Percentiles rank a stretch among this genome's conserved stretches.
These are phyloP conservation scores for Babylonia areolata DNA, from an alignment of 1,140 invertebrate species.

Conservation along the genomic window DNA sequence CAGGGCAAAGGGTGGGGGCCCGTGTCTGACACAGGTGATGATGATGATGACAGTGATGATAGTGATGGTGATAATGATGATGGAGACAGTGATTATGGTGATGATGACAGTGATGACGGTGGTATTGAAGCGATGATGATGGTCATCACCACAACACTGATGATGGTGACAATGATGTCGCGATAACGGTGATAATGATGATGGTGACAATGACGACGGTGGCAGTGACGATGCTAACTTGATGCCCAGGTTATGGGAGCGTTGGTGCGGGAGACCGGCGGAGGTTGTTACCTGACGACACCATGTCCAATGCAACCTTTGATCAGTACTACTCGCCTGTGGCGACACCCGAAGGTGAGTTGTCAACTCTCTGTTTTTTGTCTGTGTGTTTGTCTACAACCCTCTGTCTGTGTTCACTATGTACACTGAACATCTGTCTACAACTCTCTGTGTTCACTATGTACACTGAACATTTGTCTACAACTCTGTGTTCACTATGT, in stretches of 20 bases:
- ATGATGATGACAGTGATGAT: background rate
- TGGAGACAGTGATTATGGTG: background rate
- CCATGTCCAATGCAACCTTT: constrained; percentile 16
- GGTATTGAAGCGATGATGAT: no score
- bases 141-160: no score
- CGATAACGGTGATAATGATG: no score
- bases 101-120: background rate
- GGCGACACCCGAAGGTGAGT: constrained; percentile 77
- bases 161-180: no score
- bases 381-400: no score
- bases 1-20: background rate
- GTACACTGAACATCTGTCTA: no score
- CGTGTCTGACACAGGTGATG: background rate
- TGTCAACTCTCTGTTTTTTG: no score
- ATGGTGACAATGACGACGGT: no score
- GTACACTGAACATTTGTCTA: no score
- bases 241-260: constrained; percentile 21
- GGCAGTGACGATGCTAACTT: background rate
- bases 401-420: no score
- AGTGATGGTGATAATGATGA: background rate
- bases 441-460: no score
- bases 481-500: no score
- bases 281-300: constrained; percentile 1
- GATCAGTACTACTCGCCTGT: constrained; percentile 80
- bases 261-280: background rate